Base-by-base conservation (phyloP, 2,113 vertebrate species). In the Caloenas nicobarica region DNA sequence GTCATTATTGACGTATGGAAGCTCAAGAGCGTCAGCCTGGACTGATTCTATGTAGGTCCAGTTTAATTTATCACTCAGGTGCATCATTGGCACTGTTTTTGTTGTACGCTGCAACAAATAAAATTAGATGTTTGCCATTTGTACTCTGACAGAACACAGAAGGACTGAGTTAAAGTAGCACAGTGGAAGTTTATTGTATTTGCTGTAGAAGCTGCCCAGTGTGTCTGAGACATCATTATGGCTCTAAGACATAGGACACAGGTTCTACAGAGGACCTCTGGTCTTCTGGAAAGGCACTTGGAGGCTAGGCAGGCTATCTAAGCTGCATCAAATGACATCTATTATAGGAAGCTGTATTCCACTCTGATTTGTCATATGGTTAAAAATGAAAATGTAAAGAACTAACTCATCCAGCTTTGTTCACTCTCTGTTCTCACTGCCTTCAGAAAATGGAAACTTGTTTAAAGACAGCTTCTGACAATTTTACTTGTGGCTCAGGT, bases 31-130 rank as follows among this genome's bases (percentile, higher is more conserved):
- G 79, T 98, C 92, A 69, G 97, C 95, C 81, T 81, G 85, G 60
- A 91, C 38, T 19, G 98, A 97, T 58, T 97, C 91, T 60, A 98
- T 24, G 26, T 87, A 92, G 44, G 71, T 62, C 26, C 95, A 46
- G 22, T 89, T 87, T 88, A 98, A 98, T 79, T 80, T 81, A 25
- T 72, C 86, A 13, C 81, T 97, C 89, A 98, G 95, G 21, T 34
- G 5, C 98, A 99, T 99, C 98, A 99, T 98, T 80, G 97, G 95
- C 72, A 98, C 98, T 11, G 88, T 61, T 81, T 98, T 99, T 22
- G 89, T 98, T 42, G 95, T 92, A 34, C 93, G 97, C 98, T 99
- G 96, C 70, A 96, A 94, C 68, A 28, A 83, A 77, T 64, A 23
- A 93, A 70, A 91, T 76, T 4, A 62, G 24, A 53, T 9, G 2